Evolutionary conservation across 2,888 invertebrate genomes (phyloP).

Genomic region (Dasypolia templi): DNA sequence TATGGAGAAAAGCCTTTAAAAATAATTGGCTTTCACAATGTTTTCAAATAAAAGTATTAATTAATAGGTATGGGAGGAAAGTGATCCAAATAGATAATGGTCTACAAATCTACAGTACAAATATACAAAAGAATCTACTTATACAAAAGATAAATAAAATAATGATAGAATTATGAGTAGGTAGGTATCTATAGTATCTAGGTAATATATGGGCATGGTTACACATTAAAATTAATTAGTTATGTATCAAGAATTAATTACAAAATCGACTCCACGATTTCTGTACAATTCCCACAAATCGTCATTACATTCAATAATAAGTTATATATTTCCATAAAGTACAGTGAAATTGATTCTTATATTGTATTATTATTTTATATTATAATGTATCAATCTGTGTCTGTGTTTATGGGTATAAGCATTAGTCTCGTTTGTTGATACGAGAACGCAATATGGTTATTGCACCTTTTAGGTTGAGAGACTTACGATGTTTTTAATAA

Average conservation of each 20-base stretch:
- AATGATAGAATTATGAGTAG: too few species aligned
- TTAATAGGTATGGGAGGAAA: too few species aligned
- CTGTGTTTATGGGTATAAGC: slow-evolving; percentile 5
- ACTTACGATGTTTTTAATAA: too few species aligned
- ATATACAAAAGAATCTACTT: too few species aligned
- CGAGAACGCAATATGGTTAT: slow-evolving; percentile 8
- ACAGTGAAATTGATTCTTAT: slow-evolving; percentile 13
- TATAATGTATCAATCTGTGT: slow-evolving; percentile 19
- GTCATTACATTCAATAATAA: slow-evolving; percentile 5
- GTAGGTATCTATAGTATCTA: too few species aligned
- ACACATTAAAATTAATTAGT: not conserved
- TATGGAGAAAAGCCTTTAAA: too few species aligned
- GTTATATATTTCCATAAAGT: slow-evolving; percentile 22
- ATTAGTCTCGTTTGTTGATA: slow-evolving; percentile 29
- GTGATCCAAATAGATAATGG: too few species aligned
- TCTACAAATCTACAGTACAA: too few species aligned
- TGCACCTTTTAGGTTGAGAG: too few species aligned
- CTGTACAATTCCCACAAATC: slow-evolving; percentile 1
- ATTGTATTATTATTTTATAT: slow-evolving; percentile 15
- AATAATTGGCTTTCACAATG: too few species aligned
- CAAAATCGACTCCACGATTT: not conserved
- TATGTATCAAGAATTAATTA: not conserved
- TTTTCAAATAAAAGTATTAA: too few species aligned
- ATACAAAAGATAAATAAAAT: too few species aligned
- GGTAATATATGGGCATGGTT: not conserved